A percentile compares a stretch with the other conserved stretches of the same genome.
phyloP scores from a whole-genome alignment of 2,113 vertebrate species.

The Stomatorhinus ivindoensis region DNA sequence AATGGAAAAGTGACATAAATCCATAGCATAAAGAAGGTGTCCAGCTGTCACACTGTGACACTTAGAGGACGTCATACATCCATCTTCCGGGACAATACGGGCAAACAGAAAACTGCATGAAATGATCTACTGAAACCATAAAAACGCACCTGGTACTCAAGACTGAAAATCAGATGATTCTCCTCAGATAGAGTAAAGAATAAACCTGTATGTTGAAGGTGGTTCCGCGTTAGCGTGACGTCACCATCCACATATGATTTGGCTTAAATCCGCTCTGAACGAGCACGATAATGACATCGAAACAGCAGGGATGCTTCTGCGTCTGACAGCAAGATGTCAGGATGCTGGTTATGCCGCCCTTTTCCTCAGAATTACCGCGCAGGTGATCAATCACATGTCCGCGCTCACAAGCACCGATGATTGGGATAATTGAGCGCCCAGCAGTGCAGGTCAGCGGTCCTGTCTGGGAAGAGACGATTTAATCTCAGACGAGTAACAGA shows the following conservation, averaged over 20 bases:
- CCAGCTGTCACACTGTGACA: background rate
- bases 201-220: background rate
- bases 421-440: background rate
- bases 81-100: background rate
- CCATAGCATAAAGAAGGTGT: background rate
- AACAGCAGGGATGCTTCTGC: background rate
- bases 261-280: background rate
- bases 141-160: background rate
- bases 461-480: background rate
- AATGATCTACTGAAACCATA: background rate
- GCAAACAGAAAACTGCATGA: background rate
- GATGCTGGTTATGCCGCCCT: background rate
- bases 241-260: background rate
- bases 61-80: background rate
- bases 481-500: background rate
- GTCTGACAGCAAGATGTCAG: background rate
- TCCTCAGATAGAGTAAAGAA: background rate
- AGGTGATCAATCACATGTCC: slow-evolving; percentile 14
- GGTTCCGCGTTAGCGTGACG: background rate
- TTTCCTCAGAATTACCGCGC: slow-evolving; percentile 3
- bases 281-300: background rate
- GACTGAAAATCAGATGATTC: background rate
- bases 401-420: background rate
- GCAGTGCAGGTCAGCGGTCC: background rate
- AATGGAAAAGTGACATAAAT: background rate